Evolutionary conservation across 2,797 vertebrate species (phyloP), one percentile per base, ranked within the genome.

Genomic region (Girardinus metallicus): DNA sequence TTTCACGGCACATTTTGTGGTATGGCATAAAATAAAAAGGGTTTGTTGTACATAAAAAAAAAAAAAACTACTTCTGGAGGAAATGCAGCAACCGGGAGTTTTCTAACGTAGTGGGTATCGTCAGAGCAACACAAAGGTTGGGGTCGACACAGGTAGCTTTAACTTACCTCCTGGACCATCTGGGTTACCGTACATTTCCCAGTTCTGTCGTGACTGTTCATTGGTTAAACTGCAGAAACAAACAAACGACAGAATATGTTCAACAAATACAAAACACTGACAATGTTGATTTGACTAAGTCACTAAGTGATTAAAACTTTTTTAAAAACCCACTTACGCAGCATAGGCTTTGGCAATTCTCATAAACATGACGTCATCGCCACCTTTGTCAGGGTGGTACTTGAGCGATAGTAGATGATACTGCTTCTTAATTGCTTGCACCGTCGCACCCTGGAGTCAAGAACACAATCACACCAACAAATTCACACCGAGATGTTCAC

Each of bases 281-380:
- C 1, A 12, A 34, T 21, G 49, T 74, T 53, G 34, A 26, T 21
- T 53, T 66, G 34, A 55, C 53, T n/a, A 43, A 80, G 74, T 23
- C 44, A 3, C 23, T 3, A 26, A 26, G 51, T 53, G 10, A 53
- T 53, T 53, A 10, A 53, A 26, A 3, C 0, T 10, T 53, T 23
- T 51, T 9, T 0, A 34, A 43, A 77, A 10, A 3, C 12, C 44
- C n/a, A 92, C 98, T 97, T 95, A 99, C 99, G 99, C 98, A 86
- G 97, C 96, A 83, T 99, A 97, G 74, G 99, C 99, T 94, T 99
- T 99, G 80, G 97, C 97, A 87, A 99, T 99, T 91, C 96, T 97
- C 98, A 99, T 99, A 91, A 99, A 99, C 88, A 96, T 96, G 79
- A 96, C 96, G 94, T 98, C 97, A 91, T 99, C 98, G 15, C 99